Evolutionary conservation across 1,140 invertebrate genomes (phyloP).

Genomic region (Drosophila grimshawi): DNA sequence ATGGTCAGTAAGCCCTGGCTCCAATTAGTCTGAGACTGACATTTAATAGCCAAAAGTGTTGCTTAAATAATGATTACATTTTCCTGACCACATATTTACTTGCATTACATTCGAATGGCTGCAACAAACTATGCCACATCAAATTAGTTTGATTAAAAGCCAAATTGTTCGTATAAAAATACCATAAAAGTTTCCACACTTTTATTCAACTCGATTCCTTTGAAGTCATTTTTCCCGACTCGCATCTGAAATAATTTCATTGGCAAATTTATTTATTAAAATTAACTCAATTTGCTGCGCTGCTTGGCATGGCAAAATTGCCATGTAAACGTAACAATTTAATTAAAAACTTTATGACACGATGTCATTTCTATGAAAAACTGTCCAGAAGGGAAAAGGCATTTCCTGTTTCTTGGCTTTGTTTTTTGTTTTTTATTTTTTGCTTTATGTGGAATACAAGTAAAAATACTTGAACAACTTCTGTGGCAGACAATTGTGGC

Average conservation of each 20-base stretch:
- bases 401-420: conserved; percentile 13
- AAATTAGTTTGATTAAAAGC: too few species aligned
- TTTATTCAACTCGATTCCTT: too few species aligned
- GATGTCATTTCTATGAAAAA: conserved; percentile 55
- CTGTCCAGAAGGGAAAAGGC: conserved; percentile 31
- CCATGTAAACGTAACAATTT: conserved; percentile 77
- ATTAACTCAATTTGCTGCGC: conserved; percentile 37
- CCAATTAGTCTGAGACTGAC: conserved; percentile 22
- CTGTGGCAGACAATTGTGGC: conserved; percentile 79
- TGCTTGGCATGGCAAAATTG: conserved; percentile 30
- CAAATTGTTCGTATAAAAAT: neutral
- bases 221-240: too few species aligned
- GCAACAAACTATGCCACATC: too few species aligned
- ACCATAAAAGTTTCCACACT: too few species aligned
- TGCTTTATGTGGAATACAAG: conserved; percentile 38
- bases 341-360: conserved; percentile 82
- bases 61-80: conserved; percentile 40
- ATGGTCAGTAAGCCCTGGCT: conserved; percentile 14
- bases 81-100: neutral
- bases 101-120: neutral
- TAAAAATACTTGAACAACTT: conserved; percentile 68
- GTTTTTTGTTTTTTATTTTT: conserved; percentile 12
- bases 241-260: neutral
- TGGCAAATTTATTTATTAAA: neutral
- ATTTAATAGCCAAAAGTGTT: conserved; percentile 6